A percentile compares a stretch with the other conserved stretches of the same genome.
phyloP scores from a whole-genome alignment of 1,140 invertebrate species.

The Scaptomyza montana region DNA sequence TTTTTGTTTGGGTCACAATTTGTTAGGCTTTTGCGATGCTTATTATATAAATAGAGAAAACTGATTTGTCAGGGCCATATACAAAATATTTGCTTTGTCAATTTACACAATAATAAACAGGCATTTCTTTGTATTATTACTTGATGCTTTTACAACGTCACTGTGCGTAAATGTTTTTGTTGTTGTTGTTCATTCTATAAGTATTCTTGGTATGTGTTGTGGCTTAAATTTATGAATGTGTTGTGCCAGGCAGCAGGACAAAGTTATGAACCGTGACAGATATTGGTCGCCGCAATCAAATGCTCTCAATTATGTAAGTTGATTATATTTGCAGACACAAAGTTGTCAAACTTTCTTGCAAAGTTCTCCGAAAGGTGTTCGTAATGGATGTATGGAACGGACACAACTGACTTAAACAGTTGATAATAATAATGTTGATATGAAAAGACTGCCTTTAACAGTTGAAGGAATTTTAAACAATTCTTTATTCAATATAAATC shows the following conservation, averaged over 20 bases:
- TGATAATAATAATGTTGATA: neutral
- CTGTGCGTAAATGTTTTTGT: conserved; percentile 45
- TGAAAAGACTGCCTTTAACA: too few species aligned
- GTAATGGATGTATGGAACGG: neutral
- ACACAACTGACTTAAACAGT: neutral
- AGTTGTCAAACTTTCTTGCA: conserved; percentile 49
- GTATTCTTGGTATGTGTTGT: conserved; percentile 13
- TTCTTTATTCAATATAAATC: neutral
- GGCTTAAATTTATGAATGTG: conserved; percentile 16
- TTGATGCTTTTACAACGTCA: conserved; percentile 12
- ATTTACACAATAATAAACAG: conserved; percentile 65
- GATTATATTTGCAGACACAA: conserved; percentile 53
- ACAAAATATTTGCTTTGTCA: conserved; percentile 64
- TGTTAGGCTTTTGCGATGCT: conserved; percentile 57
- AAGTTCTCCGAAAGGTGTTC: conserved; percentile 31
- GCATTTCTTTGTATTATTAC: conserved; percentile 45
- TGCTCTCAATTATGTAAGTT: conserved; percentile 61
- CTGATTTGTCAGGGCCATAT: conserved; percentile 73
- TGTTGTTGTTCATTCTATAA: conserved; percentile 7
- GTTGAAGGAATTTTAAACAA: neutral
- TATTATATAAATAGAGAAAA: conserved; percentile 73
- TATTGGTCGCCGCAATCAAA: conserved; percentile 49
- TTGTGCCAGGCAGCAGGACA: conserved; percentile 15
- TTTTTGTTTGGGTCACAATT: conserved; percentile 37
- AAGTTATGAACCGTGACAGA: conserved; percentile 65